These are phyloP conservation scores for Sarotherodon lohbergeri DNA, from an alignment of 2,113 vertebrate species.

Conservation along the genomic window DNA sequence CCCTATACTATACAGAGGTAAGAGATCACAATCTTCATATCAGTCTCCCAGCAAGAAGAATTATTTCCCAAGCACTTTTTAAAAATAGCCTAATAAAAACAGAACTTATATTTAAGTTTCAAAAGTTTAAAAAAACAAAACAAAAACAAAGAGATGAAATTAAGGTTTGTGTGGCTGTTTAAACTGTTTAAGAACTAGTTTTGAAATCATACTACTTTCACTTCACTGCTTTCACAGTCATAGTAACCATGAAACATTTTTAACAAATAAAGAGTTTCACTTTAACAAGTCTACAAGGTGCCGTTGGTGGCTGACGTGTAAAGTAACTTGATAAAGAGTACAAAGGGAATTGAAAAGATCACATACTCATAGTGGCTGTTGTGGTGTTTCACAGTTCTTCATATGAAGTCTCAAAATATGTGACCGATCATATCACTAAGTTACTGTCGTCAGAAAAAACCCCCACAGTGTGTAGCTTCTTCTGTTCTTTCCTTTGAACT, in stretches of 20 bases:
- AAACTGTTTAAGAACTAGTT: too few species aligned
- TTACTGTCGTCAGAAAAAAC: not conserved
- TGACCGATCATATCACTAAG: not conserved
- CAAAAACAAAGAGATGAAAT: not conserved
- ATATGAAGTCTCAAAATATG: not conserved
- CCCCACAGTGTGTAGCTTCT: too few species aligned
- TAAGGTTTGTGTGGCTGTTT: too few species aligned
- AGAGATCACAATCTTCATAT: not conserved
- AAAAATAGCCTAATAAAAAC: too few species aligned
- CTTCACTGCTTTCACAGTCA: not conserved
- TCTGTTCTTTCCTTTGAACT: too few species aligned
- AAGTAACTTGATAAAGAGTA: not conserved
- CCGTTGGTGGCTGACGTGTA: not conserved
- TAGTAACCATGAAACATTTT: not conserved
- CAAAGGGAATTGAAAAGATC: not conserved
- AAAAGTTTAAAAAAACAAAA: not conserved
- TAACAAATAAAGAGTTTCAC: not conserved
- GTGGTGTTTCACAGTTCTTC: not conserved
- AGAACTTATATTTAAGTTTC: not conserved
- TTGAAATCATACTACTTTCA: not conserved
- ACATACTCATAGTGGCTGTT: not conserved
- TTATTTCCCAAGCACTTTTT: too few species aligned
- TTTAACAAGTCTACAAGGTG: not conserved
- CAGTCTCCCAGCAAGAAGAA: too few species aligned
- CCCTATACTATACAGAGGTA: not conserved